Evolutionary conservation across 2,888 invertebrate genomes (phyloP).

Genomic region (Apamea monoglypha): DNA sequence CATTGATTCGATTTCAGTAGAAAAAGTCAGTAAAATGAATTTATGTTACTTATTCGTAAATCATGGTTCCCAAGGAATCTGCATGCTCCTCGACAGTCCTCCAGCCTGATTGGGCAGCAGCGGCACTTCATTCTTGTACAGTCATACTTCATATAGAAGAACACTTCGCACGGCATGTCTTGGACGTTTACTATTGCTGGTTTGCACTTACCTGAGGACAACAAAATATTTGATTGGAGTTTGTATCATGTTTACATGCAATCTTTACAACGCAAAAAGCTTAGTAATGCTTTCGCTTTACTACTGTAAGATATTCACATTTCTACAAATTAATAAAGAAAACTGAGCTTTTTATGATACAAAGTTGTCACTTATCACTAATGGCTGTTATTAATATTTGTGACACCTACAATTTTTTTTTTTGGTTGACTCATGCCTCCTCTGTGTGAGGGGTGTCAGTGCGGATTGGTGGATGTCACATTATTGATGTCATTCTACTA

Average conservation of each 20-base stretch:
- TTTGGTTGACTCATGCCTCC: not conserved
- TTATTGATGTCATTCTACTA: not conserved
- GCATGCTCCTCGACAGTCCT: not conserved
- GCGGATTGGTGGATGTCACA: not conserved
- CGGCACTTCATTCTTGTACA: not conserved
- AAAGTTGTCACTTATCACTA: too few species aligned
- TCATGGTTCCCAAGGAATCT: not conserved
- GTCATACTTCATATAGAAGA: too few species aligned
- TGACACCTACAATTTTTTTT: not conserved
- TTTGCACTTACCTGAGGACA: constrained; percentile 28
- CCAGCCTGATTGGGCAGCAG: not conserved
- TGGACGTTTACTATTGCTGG: too few species aligned
- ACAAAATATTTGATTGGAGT: constrained; percentile 3
- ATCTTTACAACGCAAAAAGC: not conserved
- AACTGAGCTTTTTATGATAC: not conserved
- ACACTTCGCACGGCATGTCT: too few species aligned
- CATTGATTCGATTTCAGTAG: not conserved
- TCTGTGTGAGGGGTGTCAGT: not conserved
- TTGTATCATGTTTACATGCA: not conserved
- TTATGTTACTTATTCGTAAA: not conserved
- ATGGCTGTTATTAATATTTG: not conserved
- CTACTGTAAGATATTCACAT: not conserved
- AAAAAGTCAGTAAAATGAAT: not conserved
- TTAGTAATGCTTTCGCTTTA: not conserved
- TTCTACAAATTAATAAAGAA: too few species aligned